Percentiles rank a stretch among this genome's conserved stretches.
Evolutionary conservation across 2,113 vertebrate species (phyloP).

Genomic region (Notarius quadriscutis): DNA sequence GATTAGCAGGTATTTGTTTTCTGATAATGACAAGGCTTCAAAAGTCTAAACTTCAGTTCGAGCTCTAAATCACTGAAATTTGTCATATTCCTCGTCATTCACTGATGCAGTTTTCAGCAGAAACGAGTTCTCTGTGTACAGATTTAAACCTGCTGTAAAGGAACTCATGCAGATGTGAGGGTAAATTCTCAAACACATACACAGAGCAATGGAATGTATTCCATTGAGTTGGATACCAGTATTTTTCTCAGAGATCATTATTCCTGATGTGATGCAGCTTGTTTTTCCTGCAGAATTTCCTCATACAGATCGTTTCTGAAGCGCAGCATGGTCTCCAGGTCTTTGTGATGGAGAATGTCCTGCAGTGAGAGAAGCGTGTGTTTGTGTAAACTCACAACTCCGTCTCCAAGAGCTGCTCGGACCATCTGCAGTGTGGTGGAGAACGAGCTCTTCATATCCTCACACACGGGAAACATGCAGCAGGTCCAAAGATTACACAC

Average conservation of each 20-base stretch:
- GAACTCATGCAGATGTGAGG: too few species aligned
- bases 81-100: too few species aligned
- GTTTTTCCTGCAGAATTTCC: slow-evolving; percentile 68
- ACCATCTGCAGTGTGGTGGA: slow-evolving; percentile 78
- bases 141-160: neutral
- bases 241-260: neutral
- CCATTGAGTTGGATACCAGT: neutral
- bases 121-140: neutral
- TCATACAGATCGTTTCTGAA: slow-evolving; percentile 79
- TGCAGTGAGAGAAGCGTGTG: slow-evolving; percentile 79
- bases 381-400: slow-evolving; percentile 59
- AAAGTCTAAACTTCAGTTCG: too few species aligned
- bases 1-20: too few species aligned
- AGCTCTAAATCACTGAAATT: too few species aligned
- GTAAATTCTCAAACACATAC: neutral
- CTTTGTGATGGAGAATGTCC: slow-evolving; percentile 81
- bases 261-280: neutral
- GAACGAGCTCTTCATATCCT: slow-evolving; percentile 74
- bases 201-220: too few species aligned
- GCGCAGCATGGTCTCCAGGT: slow-evolving; percentile 82
- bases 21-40: too few species aligned
- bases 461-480: slow-evolving; percentile 83
- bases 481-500: slow-evolving; percentile 82
- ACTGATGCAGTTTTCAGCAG: neutral
- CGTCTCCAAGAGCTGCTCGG: slow-evolving; percentile 62